These are phyloP conservation scores for Fringilla coelebs DNA, from an alignment of 2,797 vertebrate species.

Conservation along the genomic window DNA sequence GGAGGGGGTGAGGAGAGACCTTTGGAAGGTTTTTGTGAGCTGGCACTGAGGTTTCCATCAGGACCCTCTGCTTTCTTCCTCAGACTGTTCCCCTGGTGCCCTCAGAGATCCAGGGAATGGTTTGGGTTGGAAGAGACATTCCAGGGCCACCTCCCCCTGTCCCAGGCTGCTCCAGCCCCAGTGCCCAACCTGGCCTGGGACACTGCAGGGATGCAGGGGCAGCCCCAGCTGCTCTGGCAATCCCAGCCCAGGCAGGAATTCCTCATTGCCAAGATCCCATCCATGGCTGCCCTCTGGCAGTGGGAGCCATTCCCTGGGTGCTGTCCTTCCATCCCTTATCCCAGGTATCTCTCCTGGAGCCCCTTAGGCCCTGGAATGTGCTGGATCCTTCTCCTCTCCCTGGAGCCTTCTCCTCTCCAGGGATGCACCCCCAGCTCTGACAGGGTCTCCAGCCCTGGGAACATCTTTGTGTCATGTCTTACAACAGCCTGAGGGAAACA, in stretches of 20 bases:
- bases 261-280: no score
- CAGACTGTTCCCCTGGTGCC: not conserved
- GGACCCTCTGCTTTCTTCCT: not conserved
- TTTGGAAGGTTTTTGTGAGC: not conserved
- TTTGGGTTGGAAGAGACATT: not conserved
- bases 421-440: fast-evolving
- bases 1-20: not conserved
- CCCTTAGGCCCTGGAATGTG: no score
- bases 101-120: not conserved
- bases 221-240: not conserved
- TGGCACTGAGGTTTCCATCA: not conserved
- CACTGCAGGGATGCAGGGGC: not conserved
- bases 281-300: no score
- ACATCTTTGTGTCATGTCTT: not conserved
- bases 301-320: no score
- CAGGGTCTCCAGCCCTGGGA: not conserved
- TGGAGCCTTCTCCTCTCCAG: not conserved
- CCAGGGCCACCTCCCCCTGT: fast-evolving
- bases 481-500: not conserved
- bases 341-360: no score
- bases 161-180: not conserved
- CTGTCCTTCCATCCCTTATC: no score
- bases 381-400: no score
- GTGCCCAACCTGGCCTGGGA: fast-evolving
- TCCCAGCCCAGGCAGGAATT: no score